Base-by-base conservation (phyloP, 2,888 invertebrate species). In the Parnassius orleans region DNA sequence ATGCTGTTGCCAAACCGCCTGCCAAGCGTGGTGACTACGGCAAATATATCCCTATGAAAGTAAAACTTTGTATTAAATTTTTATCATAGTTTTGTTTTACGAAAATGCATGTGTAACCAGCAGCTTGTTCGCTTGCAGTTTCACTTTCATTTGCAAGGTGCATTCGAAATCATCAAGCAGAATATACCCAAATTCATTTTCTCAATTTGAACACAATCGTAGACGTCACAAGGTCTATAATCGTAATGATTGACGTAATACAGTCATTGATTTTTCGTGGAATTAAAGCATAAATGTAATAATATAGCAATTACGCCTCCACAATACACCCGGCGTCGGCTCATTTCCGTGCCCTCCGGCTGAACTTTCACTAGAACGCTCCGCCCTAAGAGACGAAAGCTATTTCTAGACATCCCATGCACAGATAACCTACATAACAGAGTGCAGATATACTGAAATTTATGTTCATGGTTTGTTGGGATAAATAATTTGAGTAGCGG, bases 351-450 rank as follows among this genome's bases (percentile, higher is more conserved):
- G 75, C 75, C 82, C 77, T 63, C 68, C 63, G 64, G 79, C 77
- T 65, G 52, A 66, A 82, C 83, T 83, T 83, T 83, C 83, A 81
- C 83, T 78, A 58, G 47, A 63, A 67, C 59, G 64, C 70, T 70
- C 68, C 70, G 70, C 68, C 65, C 65, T 65, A 12, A 41, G 52
- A 64, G 59, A 68, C 65, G 70, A 73, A 74, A 74, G 73, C 72
- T 65, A 74, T 68, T 68, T 66, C 68, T 63, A 67, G 68, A 57
- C 63, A 57, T 60, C 53, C 63, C 60, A 56, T 50, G 52, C 63
- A 57, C 60, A 68, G 68, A 63, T 51, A 65, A 66, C 58, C 53
- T 53, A 61, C 41, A 33, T 60, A 42, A 52, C 55, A 65, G 60
- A 59, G 55, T 54, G 42, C 46, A 51, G 60, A 60, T 65, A 56